A percentile compares a stretch with the other conserved stretches of the same genome.
Evolutionary conservation across 92 coral and sea anemone species (phyloP).

Genomic region (Galaxea fascicularis): DNA sequence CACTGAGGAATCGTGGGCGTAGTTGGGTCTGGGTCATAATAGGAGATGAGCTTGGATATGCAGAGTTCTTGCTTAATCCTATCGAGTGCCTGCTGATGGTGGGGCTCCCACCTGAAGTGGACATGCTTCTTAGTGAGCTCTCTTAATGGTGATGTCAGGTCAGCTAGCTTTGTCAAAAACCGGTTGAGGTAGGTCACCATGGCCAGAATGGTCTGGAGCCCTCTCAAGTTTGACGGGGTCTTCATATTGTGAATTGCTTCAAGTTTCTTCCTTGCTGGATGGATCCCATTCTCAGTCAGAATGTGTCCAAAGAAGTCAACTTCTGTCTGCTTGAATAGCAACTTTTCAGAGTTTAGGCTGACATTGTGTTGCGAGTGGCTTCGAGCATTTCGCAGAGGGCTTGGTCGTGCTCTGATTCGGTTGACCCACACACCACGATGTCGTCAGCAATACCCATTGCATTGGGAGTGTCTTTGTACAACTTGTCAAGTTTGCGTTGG

Average conservation of each 20-base stretch:
- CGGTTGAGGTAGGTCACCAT: slow-evolving; percentile 52
- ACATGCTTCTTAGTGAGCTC: slow-evolving; percentile 70
- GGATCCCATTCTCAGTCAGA: slow-evolving; percentile 57
- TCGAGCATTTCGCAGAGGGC: slow-evolving; percentile 45
- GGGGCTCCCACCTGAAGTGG: slow-evolving; percentile 64
- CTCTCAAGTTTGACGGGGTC: slow-evolving; percentile 52
- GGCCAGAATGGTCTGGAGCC: slow-evolving; percentile 66
- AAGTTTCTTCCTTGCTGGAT: slow-evolving; percentile 65
- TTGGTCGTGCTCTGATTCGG: slow-evolving; percentile 68
- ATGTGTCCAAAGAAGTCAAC: slow-evolving; percentile 60
- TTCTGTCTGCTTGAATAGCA: slow-evolving; percentile 64
- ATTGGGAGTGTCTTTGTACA: slow-evolving; percentile 60
- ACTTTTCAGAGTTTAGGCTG: slow-evolving; percentile 66
- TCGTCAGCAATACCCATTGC: slow-evolving; percentile 65
- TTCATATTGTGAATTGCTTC: slow-evolving; percentile 65
- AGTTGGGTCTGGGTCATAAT: slow-evolving; percentile 52
- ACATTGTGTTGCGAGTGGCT: slow-evolving; percentile 58
- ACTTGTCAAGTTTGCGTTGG: slow-evolving; percentile 69
- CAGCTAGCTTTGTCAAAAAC: slow-evolving; percentile 63
- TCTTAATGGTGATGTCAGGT: slow-evolving; percentile 61
- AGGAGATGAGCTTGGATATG: slow-evolving; percentile 39
- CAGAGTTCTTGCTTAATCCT: slow-evolving; percentile 58
- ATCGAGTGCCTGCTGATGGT: slow-evolving; percentile 63
- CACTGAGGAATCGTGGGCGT: slow-evolving; percentile 51
- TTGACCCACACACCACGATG: slow-evolving; percentile 60